Conservation (phyloP, 2,888 invertebrate species). For the Metellina segmentata region DNA sequence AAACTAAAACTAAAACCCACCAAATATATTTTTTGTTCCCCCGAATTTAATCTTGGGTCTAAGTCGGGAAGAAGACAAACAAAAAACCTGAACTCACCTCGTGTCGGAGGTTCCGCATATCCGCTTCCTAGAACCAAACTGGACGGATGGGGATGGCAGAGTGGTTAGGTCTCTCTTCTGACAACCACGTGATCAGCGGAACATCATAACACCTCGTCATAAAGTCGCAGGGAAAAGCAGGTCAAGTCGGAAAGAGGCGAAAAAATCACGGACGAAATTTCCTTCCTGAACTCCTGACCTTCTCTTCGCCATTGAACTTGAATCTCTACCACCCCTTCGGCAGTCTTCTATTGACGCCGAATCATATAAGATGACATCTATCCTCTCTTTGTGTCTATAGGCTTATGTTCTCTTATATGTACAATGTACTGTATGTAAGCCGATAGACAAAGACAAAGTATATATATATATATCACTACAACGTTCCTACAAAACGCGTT, state of each 20-base stretch:
- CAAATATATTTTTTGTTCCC: too few species aligned
- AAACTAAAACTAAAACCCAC: too few species aligned
- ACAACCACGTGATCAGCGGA: constrained; percentile 13
- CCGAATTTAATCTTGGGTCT: too few species aligned
- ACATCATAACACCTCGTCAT: not conserved
- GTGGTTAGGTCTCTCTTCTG: not conserved
- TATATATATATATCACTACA: too few species aligned
- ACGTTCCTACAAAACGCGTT: too few species aligned
- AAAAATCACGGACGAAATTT: constrained; percentile 2
- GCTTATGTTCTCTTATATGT: too few species aligned
- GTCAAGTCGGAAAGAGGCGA: not conserved
- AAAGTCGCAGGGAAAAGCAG: not conserved
- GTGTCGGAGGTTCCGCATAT: not conserved
- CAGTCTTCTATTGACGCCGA: not conserved
- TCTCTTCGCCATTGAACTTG: constrained; percentile 20
- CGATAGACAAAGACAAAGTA: too few species aligned
- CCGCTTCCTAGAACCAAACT: constrained; percentile 6
- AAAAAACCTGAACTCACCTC: not conserved
- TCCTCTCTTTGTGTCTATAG: not conserved
- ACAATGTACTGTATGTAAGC: too few species aligned
- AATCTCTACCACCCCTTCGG: not conserved
- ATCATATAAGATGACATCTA: not conserved
- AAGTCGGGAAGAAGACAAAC: too few species aligned
- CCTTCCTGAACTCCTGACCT: constrained; percentile 39
- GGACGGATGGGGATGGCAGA: not conserved